Conservation (phyloP, 2,888 invertebrate species). For the Caenorhabditis panamensis region DNA sequence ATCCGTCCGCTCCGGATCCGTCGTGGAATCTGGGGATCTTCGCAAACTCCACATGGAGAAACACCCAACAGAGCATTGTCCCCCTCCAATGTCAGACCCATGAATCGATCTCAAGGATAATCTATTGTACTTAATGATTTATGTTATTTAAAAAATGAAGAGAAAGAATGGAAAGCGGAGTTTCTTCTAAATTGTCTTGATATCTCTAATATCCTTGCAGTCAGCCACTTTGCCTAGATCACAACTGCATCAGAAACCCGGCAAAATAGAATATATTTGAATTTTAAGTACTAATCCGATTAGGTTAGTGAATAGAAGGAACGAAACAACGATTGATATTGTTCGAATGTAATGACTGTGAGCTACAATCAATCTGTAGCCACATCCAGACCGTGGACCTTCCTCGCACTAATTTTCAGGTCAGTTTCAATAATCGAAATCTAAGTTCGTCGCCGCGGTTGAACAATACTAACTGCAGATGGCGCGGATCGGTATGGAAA, state of each 20-base stretch:
- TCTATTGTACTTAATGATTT: no score
- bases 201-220: no score
- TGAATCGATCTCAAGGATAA: slow-evolving; percentile 4
- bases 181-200: no score
- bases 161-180: no score
- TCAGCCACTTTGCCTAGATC: no score
- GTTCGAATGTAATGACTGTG: slow-evolving; percentile 68
- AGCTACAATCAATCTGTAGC: slow-evolving; percentile 72
- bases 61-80: slow-evolving; percentile 59
- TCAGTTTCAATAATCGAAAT: slow-evolving; percentile 12
- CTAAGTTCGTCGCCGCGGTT: no score
- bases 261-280: neutral
- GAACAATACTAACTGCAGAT: slow-evolving; percentile 47
- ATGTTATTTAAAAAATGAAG: no score
- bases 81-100: slow-evolving; percentile 61
- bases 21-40: slow-evolving; percentile 53
- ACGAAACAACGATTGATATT: neutral
- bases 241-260: no score
- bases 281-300: slow-evolving; percentile 1
- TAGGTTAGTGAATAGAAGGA: neutral
- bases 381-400: slow-evolving; percentile 73
- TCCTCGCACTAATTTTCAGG: slow-evolving; percentile 68
- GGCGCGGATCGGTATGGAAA: slow-evolving; percentile 77
- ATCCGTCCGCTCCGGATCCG: slow-evolving; percentile 22
- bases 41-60: slow-evolving; percentile 32